Conservation (phyloP, 1,140 invertebrate species). For the Rhopalosiphum padi region DNA sequence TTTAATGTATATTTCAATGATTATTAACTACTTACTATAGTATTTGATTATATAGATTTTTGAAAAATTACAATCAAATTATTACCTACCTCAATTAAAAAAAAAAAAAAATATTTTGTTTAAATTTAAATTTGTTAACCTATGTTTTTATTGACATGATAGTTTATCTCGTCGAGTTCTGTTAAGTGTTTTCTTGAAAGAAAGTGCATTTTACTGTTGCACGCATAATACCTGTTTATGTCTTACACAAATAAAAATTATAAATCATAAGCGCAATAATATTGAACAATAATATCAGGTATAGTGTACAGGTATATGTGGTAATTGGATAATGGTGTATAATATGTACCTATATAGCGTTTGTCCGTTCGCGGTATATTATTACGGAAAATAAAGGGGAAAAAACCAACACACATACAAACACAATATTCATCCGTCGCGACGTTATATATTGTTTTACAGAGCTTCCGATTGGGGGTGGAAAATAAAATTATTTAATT, state of each 20-base stretch:
- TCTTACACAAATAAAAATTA: not conserved
- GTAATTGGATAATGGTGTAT: conserved; percentile 15
- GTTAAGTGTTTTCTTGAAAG: not conserved
- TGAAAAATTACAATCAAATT: not conserved
- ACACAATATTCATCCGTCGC: not conserved
- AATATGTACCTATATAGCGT: not conserved
- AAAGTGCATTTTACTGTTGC: not conserved
- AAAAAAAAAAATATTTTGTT: not conserved
- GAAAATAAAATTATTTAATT: conserved; percentile 25
- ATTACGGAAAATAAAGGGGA: not conserved
- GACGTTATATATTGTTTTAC: conserved; percentile 6
- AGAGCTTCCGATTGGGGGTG: not conserved
- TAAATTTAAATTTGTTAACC: no score
- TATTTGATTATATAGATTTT: not conserved
- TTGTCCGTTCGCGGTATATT: not conserved
- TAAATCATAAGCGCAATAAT: conserved; percentile 13
- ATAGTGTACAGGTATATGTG: not conserved
- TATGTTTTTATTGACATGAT: not conserved
- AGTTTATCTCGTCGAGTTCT: not conserved
- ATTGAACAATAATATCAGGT: not conserved
- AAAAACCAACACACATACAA: not conserved
- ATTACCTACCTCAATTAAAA: not conserved
- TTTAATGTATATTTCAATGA: not conserved
- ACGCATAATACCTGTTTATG: not conserved
- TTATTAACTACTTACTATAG: not conserved